Base-by-base conservation (phyloP, 2,888 invertebrate genomes). In the Cyclophora punctaria region DNA sequence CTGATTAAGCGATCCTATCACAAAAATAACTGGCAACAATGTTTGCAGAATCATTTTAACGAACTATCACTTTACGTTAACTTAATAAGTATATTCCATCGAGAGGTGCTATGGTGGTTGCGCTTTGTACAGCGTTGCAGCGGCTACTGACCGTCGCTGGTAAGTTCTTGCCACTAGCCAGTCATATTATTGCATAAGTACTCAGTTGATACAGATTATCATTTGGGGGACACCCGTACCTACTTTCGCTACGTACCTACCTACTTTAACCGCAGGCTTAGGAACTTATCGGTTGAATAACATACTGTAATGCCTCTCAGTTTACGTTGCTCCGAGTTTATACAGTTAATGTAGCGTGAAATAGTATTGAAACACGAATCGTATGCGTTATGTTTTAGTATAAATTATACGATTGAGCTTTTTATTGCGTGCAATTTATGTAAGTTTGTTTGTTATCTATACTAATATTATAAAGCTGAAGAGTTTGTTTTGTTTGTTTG, bases 211-310 rank as follows among this genome's bases (percentile, higher is more conserved):
- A 83, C 83, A 83, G 84, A 86, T 86, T 80, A 83, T 83, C 82
- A 82, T 86, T 86, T 87, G 87, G 83, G 83, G 86, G 86, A 81
- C 86, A 81, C 80, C 67, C 66, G 75, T 76, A 86, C 65, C 66
- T 68, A 71, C 87, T 87, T 87, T 87, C 87, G 84, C 86, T 82
- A 71, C 73, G 75, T 67, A 67, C 66, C 66, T 66, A 66, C 66
- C 42, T 42, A 62, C 66, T 60, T 55, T 57, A 62, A 44, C 47
- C 49, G 42, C 48, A 50, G 60, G 7, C 48, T 44, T 44, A 20
- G 34, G 44, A 20, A 44, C 41, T 37, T 37, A 37, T 5, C 5
- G 37, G 35, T 56, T 53, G 48, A 56, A 56, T 54, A 56, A 58
- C 57, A 53, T 34, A 37, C 37, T 37, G 37, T 37, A 37, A 37